phyloP scores from a whole-genome alignment of 1,140 invertebrate genomes.

The Hyposmocoma kahamanoa region DNA sequence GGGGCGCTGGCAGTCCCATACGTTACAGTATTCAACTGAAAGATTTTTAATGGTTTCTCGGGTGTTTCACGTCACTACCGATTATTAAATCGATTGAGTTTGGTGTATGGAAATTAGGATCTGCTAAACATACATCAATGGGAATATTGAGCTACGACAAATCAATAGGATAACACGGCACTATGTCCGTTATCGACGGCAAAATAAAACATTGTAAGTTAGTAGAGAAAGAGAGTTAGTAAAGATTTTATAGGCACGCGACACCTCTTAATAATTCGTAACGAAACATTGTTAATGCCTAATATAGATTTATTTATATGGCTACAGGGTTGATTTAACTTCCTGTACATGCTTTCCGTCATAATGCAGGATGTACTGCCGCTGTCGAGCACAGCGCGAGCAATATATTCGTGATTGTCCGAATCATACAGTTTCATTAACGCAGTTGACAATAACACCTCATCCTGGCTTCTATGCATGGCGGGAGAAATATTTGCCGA shows the following conservation, averaged over 20 bases:
- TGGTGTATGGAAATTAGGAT: not conserved
- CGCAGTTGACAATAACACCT: not conserved
- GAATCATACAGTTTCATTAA: slow-evolving; percentile 2
- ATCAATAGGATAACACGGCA: not conserved
- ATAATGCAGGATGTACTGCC: slow-evolving; percentile 3
- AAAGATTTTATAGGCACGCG: not conserved
- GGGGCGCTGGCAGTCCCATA: no score
- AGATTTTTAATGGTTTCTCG: no score
- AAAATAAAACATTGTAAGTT: not conserved
- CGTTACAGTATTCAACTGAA: no score
- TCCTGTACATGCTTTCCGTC: not conserved
- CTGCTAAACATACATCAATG: not conserved
- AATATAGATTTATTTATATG: slow-evolving; percentile 2
- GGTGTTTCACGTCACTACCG: not conserved
- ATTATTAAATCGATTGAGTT: not conserved
- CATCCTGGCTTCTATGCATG: not conserved
- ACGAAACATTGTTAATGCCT: not conserved
- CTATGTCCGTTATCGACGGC: not conserved
- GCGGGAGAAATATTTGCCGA: not conserved
- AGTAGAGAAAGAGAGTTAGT: not conserved
- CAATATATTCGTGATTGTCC: not conserved
- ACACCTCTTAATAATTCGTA: not conserved
- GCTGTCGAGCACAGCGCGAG: not conserved
- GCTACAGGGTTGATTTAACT: not conserved
- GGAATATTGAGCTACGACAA: not conserved